phyloP scores from a whole-genome alignment of 2,888 invertebrate genomes.

The Caenorhabditis doughertyi region DNA sequence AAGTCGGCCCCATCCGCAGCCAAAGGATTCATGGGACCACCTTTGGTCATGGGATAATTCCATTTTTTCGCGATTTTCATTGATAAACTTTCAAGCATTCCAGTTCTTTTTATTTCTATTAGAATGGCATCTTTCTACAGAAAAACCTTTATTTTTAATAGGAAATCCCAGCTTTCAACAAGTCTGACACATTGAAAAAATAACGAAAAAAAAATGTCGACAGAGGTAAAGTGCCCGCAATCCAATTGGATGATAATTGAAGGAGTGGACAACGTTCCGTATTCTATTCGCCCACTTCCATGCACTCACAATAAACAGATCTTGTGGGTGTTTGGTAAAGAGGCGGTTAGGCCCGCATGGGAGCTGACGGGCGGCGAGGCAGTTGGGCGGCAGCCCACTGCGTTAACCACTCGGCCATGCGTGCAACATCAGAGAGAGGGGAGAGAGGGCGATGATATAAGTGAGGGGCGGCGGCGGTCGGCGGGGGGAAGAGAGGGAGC shows the following conservation, averaged over 20 bases:
- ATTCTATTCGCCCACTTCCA: constrained; percentile 60
- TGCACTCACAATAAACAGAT: constrained; percentile 59
- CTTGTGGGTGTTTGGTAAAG: constrained; percentile 60
- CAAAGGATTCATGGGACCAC: neutral
- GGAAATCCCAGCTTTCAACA: no score
- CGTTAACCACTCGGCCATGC: constrained; percentile 43
- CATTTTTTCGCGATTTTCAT: neutral
- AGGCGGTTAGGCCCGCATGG: no score
- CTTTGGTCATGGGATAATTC: neutral
- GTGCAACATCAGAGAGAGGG: constrained; percentile 19
- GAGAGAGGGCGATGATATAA: neutral
- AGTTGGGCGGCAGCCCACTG: neutral
- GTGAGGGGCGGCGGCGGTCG: neutral
- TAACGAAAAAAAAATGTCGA: constrained; percentile 42
- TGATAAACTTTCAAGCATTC: neutral
- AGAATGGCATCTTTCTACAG: no score
- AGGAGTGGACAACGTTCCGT: constrained; percentile 57
- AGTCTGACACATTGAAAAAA: neutral
- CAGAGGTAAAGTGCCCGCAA: constrained; percentile 63
- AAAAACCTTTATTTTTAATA: no score
- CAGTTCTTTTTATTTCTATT: no score
- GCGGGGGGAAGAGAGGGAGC: neutral
- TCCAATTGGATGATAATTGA: constrained; percentile 51
- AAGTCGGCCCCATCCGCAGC: no score
- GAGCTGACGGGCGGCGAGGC: constrained; percentile 18